phyloP scores from a whole-genome alignment of 2,888 invertebrate genomes.

The Adela reaumurella region DNA sequence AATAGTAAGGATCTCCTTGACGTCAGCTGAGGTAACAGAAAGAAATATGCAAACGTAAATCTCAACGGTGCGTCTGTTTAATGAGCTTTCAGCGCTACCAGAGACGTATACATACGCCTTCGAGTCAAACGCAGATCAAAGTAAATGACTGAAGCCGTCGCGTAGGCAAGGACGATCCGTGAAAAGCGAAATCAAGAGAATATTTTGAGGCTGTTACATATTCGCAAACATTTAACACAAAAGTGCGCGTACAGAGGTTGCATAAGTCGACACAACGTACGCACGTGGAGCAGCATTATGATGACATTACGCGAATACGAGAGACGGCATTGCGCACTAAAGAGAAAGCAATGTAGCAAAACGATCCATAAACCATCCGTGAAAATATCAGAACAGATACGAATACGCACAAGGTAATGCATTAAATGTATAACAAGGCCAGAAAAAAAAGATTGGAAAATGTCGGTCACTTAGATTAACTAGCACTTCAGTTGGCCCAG shows the following conservation, averaged over 20 bases:
- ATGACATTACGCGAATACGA: neutral
- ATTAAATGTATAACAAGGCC: no score
- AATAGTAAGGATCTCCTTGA: no score
- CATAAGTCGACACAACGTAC: neutral
- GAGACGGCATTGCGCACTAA: neutral
- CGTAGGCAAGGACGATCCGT: neutral
- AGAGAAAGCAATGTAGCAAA: no score
- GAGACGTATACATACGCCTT: neutral
- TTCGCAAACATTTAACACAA: neutral
- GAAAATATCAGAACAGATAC: no score
- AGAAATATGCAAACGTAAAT: neutral
- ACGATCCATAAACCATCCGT: no score
- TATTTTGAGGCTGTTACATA: neutral
- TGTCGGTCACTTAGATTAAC: neutral
- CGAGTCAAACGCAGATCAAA: neutral
- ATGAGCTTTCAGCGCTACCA: no score
- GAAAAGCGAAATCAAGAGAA: neutral
- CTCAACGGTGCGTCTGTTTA: no score
- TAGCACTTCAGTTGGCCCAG: neutral
- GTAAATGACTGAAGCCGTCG: neutral
- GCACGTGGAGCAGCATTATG: neutral
- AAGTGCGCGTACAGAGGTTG: neutral
- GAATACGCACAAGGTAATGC: no score
- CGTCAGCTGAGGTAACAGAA: neutral
- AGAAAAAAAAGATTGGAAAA: neutral